Base-by-base conservation (phyloP, 2,888 invertebrate genomes). In the Drosophila tanythrix region DNA sequence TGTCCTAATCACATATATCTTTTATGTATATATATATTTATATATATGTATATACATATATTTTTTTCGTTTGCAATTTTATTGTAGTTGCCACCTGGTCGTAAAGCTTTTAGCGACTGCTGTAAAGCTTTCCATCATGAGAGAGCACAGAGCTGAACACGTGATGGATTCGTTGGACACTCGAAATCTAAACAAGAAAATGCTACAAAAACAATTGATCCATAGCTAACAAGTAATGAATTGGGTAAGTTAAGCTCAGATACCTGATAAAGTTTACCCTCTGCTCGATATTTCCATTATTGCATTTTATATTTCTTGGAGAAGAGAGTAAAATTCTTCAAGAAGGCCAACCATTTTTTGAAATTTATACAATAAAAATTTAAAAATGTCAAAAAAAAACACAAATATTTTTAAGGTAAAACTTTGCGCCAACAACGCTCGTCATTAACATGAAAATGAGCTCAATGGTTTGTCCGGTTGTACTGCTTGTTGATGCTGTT, bases 1-100 rank as follows among this genome's bases (percentile, higher is more conserved):
- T 89, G 88, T 88, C 89, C 89, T 82, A 89, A 89, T 88, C 89
- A 70, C 80, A 78, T 80, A 83, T 75, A 74, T 83, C 68, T 65
- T 43, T 72, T 65, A 76, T 71, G n/a, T 21, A 21, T 21, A 6
- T 40, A n/a, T n/a, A n/a, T n/a, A n/a, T n/a, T n/a, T 10, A 40
- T n/a, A 36, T 57, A 75, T 73, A 40, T 7, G 21, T 13, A 15
- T 46, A 21, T 15, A 15, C 3, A 21, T 7, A 7, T 43, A n/a
- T 43, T 72, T 58, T 59, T 60, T 53, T 29, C 57, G 38, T 53
- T 74, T 67, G 53, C 76, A 51, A 62, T 72, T 74, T 72, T 67
- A 72, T 57, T 80, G 78, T 74, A 83, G 50, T 67, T 62, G 72
- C 63, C 60, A 67, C 64, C 59, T 57, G 65, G 51, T 51, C 36